Evolutionary conservation across 2,888 invertebrate genomes (phyloP).

Genomic region (Himalopsyche tibetana): DNA sequence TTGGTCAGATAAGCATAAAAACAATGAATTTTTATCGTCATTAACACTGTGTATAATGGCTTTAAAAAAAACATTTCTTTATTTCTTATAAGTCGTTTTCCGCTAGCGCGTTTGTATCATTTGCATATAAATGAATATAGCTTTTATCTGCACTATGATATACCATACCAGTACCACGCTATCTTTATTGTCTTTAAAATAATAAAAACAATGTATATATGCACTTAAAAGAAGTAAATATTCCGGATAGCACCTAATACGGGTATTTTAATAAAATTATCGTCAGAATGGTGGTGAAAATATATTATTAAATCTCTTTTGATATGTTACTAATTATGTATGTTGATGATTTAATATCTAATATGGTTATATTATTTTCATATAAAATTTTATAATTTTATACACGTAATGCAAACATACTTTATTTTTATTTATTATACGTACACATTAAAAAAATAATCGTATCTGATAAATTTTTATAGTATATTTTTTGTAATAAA

Average conservation of each 20-base stretch:
- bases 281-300: too few relatives aligned
- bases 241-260: neutral
- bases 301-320: too few relatives aligned
- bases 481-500: too few relatives aligned
- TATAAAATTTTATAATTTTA: too few relatives aligned
- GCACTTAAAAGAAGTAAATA: constrained; percentile 7
- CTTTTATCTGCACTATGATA: neutral
- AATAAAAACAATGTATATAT: neutral
- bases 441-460: too few relatives aligned
- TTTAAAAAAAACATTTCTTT: neutral
- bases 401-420: too few relatives aligned
- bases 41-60: neutral
- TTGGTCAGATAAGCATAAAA: constrained; percentile 8
- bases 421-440: too few relatives aligned
- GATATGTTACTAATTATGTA: too few relatives aligned
- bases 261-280: too few relatives aligned
- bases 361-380: too few relatives aligned
- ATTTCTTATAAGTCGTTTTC: constrained; percentile 26
- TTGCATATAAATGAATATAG: constrained; percentile 6
- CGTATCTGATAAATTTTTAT: too few relatives aligned
- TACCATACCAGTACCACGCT: neutral
- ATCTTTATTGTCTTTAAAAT: constrained; percentile 5
- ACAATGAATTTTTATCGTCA: constrained; percentile 1
- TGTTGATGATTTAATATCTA: too few relatives aligned
- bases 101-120: neutral